Evolutionary conservation across 2,113 vertebrate species (phyloP).

Genomic region (Heterochromis multidens): DNA sequence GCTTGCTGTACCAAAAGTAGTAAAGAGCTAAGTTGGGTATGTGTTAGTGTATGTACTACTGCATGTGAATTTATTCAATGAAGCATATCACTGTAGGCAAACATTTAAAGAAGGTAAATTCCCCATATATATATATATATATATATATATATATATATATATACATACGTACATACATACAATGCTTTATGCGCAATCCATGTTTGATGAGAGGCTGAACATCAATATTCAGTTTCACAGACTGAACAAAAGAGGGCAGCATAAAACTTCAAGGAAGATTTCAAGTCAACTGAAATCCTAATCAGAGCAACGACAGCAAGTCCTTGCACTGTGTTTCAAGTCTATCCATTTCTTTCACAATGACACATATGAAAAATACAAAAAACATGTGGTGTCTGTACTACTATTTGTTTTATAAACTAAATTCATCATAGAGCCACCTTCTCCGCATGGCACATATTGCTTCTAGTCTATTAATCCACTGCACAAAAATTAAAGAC

Average conservation of each 20-base stretch:
- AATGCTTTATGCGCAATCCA: not conserved
- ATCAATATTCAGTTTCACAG: slow-evolving; percentile 5
- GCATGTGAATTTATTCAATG: not conserved
- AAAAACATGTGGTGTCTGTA: not conserved
- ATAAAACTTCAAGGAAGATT: slow-evolving; percentile 31
- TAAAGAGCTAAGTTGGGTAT: not conserved
- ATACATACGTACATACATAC: too few relatives aligned
- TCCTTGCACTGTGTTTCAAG: not conserved
- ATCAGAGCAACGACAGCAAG: not conserved
- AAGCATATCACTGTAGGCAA: not conserved
- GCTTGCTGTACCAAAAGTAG: not conserved
- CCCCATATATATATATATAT: too few relatives aligned
- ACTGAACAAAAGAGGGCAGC: slow-evolving; percentile 62
- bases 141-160: too few relatives aligned
- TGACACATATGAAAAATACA: not conserved
- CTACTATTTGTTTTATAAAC: not conserved
- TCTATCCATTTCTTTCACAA: not conserved
- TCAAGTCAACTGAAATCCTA: not conserved
- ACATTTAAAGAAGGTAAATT: not conserved
- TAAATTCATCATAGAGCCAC: not conserved
- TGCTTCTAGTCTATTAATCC: not conserved
- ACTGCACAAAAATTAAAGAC: not conserved
- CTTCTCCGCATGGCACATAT: not conserved
- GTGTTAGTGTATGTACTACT: not conserved
- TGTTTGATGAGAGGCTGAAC: not conserved